Evolutionary conservation across 2,888 invertebrate genomes (phyloP).

Genomic region (Frankliniella intonsa): DNA sequence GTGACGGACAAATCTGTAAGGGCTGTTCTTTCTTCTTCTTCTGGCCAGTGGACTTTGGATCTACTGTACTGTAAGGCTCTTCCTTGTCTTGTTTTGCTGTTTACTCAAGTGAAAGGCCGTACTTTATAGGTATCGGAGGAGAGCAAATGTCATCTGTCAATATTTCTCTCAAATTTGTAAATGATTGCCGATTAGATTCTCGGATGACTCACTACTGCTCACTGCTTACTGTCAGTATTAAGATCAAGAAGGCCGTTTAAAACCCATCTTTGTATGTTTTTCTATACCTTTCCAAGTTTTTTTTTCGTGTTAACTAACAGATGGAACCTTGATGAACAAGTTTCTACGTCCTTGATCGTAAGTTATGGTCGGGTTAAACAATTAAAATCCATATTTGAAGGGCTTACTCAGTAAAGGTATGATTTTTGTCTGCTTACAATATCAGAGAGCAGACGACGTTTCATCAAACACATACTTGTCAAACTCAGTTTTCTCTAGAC

Average conservation of each 20-base stretch:
- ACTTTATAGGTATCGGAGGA: too few relatives aligned
- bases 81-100: not conserved
- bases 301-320: not conserved
- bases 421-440: not conserved
- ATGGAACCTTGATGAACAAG: not conserved
- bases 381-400: not conserved
- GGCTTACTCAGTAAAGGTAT: not conserved
- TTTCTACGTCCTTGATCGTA: too few relatives aligned
- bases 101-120: not conserved
- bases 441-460: slow-evolving; percentile 1
- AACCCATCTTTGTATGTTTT: not conserved
- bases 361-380: too few relatives aligned
- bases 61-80: not conserved
- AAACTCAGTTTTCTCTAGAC: too few relatives aligned
- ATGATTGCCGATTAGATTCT: too few relatives aligned
- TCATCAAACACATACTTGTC: not conserved
- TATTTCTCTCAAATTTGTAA: too few relatives aligned
- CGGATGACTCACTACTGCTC: too few relatives aligned
- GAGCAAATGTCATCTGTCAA: too few relatives aligned
- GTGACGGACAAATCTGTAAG: not conserved
- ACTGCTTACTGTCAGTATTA: too few relatives aligned
- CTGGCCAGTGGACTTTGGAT: not conserved
- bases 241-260: not conserved
- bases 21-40: not conserved
- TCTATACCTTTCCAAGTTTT: not conserved